Conservation (phyloP, 2,888 invertebrate species). For the Dryadula phaetusa region DNA sequence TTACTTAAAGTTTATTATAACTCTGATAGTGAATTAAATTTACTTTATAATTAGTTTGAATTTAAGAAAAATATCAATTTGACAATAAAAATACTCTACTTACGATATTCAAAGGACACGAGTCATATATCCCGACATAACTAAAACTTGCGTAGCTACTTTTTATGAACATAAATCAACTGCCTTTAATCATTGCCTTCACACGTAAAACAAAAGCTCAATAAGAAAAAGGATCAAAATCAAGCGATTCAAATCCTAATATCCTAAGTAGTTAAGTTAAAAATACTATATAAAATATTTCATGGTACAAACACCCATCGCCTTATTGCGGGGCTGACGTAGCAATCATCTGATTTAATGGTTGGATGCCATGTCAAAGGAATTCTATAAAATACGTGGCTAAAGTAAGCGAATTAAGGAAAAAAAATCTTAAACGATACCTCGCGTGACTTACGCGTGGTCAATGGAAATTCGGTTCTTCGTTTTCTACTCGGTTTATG, state of each 20-base stretch:
- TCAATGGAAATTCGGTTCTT: slow-evolving; percentile 62
- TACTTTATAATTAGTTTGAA: no score
- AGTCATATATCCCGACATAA: no score
- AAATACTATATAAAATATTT: slow-evolving; percentile 12
- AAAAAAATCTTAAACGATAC: slow-evolving; percentile 76
- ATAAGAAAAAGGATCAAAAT: background rate
- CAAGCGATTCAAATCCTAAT: slow-evolving; percentile 46
- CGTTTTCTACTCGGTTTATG: slow-evolving; percentile 19
- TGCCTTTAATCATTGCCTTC: slow-evolving; percentile 46
- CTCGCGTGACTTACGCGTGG: slow-evolving; percentile 74
- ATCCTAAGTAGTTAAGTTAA: background rate
- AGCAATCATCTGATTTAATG: slow-evolving; percentile 78
- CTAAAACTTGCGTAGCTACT: slow-evolving; percentile 19
- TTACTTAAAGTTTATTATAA: background rate
- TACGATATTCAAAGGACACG: no score
- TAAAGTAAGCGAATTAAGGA: slow-evolving; percentile 59
- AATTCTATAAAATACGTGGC: slow-evolving; percentile 70
- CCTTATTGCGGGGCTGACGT: slow-evolving; percentile 52
- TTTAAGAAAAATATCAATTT: no score
- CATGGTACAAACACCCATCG: slow-evolving; percentile 2
- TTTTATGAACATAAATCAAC: slow-evolving; percentile 45
- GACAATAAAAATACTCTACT: no score
- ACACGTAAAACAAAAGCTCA: slow-evolving; percentile 44
- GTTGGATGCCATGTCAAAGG: slow-evolving; percentile 78
- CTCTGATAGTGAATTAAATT: background rate